Conservation (phyloP, 2,113 vertebrate species). For the Phyllostomus hastatus region DNA sequence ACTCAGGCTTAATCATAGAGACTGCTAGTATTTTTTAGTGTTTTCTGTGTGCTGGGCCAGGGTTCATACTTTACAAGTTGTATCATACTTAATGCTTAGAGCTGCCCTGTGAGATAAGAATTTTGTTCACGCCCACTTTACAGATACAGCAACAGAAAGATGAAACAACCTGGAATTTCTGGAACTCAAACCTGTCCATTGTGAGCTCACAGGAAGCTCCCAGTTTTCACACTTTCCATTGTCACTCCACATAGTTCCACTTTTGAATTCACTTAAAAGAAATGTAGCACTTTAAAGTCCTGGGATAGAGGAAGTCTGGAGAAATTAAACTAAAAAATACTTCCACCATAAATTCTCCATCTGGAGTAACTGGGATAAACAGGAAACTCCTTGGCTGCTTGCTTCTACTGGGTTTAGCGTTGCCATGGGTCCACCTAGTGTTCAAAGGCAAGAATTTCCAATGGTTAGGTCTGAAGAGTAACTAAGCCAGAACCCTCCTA, state of each 20-base stretch:
- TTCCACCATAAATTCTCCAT: not conserved
- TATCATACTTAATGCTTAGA: not conserved
- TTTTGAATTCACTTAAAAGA: not conserved
- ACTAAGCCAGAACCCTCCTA: not conserved
- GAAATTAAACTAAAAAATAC: not conserved
- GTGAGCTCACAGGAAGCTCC: not conserved
- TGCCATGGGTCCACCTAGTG: constrained; percentile 64
- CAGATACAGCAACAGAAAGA: not conserved
- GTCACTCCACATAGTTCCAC: not conserved
- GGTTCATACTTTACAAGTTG: fast-evolving
- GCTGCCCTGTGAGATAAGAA: fast-evolving
- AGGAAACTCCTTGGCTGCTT: fast-evolving
- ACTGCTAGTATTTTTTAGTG: fast-evolving
- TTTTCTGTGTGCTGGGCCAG: too few species aligned
- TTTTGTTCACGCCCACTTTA: not conserved
- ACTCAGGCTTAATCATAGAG: fast-evolving
- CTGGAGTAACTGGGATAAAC: not conserved
- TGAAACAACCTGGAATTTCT: not conserved
- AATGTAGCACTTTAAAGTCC: not conserved
- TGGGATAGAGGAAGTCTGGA: not conserved
- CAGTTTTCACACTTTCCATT: fast-evolving
- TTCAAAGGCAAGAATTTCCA: not conserved
- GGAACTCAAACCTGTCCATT: not conserved
- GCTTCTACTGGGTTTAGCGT: not conserved
- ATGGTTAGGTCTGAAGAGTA: not conserved